phyloP scores from a whole-genome alignment of 2,797 vertebrate genomes.

The Mormyrus hasselquistii region DNA sequence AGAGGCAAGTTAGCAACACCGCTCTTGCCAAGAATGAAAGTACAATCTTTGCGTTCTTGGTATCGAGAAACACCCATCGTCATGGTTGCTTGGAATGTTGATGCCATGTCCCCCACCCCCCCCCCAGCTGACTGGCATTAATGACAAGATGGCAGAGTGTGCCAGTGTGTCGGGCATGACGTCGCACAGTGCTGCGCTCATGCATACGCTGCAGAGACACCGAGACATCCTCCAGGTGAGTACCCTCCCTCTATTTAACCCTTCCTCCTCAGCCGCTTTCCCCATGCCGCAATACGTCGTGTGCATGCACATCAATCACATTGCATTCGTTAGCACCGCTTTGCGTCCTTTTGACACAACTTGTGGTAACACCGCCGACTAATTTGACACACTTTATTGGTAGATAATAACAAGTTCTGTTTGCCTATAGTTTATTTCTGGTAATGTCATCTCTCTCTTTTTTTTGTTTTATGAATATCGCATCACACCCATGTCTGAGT shows the following conservation, averaged over 20 bases:
- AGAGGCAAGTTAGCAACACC: not conserved
- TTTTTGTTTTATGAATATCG: not conserved
- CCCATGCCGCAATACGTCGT: not conserved
- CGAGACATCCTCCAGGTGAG: conserved; percentile 72
- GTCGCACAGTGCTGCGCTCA: conserved; percentile 67
- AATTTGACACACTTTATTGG: not conserved
- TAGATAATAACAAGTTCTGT: not conserved
- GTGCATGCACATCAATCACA: not conserved
- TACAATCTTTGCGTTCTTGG: not conserved
- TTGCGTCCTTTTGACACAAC: not conserved
- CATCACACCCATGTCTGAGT: not conserved
- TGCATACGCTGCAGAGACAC: conserved; percentile 72
- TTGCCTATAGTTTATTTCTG: not conserved
- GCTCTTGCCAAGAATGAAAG: not conserved
- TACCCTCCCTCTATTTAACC: not conserved
- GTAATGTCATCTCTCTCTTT: not conserved
- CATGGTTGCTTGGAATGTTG: not conserved
- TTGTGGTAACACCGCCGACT: not conserved
- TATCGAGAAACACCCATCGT: not conserved
- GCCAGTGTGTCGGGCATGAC: conserved; percentile 66
- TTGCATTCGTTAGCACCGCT: not conserved
- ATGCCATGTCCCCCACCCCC: not conserved
- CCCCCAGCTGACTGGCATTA: conserved; percentile 70
- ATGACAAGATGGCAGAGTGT: conserved; percentile 75
- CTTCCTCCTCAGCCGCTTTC: not conserved